Evolutionary conservation across 2,113 vertebrate species (phyloP).

Genomic region (Carassius carassius): DNA sequence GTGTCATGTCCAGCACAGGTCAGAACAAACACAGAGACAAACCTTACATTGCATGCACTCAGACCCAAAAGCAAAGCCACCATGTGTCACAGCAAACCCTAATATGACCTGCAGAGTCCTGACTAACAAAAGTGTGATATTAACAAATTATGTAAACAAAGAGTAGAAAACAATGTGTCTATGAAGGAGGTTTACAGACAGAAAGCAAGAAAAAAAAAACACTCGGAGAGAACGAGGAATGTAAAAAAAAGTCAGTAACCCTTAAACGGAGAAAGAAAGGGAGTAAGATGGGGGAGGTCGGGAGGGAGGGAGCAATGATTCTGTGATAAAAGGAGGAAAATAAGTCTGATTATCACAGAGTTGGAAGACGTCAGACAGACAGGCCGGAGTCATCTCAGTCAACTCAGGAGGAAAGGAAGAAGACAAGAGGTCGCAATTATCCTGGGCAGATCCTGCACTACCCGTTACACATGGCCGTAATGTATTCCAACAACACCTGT

Average conservation of each 20-base stretch:
- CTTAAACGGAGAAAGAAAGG: background rate
- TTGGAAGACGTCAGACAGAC: constrained; percentile 85
- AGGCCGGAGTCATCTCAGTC: constrained; percentile 89
- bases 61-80: constrained; percentile 79
- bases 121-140: background rate
- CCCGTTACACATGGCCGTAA: constrained; percentile 83
- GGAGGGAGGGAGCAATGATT: constrained; percentile 71
- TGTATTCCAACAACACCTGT: constrained; percentile 94
- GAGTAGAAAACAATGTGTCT: background rate
- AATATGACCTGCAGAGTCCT: background rate
- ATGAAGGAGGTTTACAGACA: background rate
- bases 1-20: background rate
- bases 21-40: background rate
- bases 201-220: background rate
- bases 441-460: constrained; percentile 77
- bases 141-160: background rate
- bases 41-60: background rate
- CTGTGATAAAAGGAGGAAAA: constrained; percentile 89
- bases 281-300: background rate
- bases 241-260: no score
- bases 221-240: no score
- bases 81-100: constrained; percentile 63
- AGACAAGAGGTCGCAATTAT: constrained; percentile 99
- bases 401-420: constrained; percentile 88
- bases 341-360: constrained; percentile 91